Percentiles rank a stretch among this genome's conserved stretches.
Conservation (phyloP, 1,140 invertebrate species). For the roundworm (Caenorhabditis elegans) region WBcel235 BX284603.4:12816501-12817000, state of each 20-base stretch:
- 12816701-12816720: not conserved
- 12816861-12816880: not conserved
- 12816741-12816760: too few species aligned
- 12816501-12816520: too few species aligned
- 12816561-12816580: not conserved
- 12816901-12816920: too few species aligned
- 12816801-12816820: too few species aligned
- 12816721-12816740: not conserved
- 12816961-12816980: conserved; percentile 99
- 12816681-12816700: not conserved
- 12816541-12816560: too few species aligned
- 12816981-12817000: conserved; percentile 99
- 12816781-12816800: not conserved
- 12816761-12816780: too few species aligned
- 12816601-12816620: not conserved
- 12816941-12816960: conserved; percentile 84
- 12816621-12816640: not conserved
- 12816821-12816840: not conserved
- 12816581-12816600: not conserved
- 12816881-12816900: not conserved
- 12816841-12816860: not conserved
- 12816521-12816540: too few species aligned
- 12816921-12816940: conserved; percentile 54
- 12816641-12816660: not conserved
- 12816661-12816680: not conserved